Conservation (phyloP, 2,113 vertebrate genomes). For the Halcyon senegalensis region DNA sequence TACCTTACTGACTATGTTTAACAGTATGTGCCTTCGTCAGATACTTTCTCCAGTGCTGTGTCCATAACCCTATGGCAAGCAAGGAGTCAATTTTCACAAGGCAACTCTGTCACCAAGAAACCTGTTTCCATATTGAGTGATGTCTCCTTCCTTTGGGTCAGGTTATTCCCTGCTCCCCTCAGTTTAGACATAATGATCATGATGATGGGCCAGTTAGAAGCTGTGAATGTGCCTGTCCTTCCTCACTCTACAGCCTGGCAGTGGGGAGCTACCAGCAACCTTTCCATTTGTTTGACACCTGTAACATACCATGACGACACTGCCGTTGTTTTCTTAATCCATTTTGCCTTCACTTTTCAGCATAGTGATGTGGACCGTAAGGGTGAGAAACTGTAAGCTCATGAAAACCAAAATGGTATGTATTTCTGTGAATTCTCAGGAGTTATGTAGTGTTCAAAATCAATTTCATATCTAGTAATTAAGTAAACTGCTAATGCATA, state of each 20-base stretch:
- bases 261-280: rapidly evolving
- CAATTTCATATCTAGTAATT: neutral
- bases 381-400: neutral
- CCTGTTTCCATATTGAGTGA: neutral
- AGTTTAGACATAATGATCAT: rapidly evolving
- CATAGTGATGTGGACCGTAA: neutral
- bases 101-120: neutral
- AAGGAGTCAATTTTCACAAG: neutral
- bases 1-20: neutral
- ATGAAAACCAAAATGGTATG: neutral
- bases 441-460: neutral
- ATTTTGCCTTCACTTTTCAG: neutral
- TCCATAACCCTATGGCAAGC: rapidly evolving
- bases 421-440: neutral
- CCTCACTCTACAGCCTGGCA: neutral
- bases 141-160: neutral
- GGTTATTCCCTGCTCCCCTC: neutral
- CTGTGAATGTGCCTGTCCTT: neutral
- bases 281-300: neutral
- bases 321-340: neutral
- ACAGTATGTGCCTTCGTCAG: neutral
- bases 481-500: neutral
- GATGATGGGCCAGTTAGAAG: neutral
- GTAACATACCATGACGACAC: neutral
- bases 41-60: neutral